Evolutionary conservation across 2,888 invertebrate species (phyloP).

Genomic region (Troilus luridus): DNA sequence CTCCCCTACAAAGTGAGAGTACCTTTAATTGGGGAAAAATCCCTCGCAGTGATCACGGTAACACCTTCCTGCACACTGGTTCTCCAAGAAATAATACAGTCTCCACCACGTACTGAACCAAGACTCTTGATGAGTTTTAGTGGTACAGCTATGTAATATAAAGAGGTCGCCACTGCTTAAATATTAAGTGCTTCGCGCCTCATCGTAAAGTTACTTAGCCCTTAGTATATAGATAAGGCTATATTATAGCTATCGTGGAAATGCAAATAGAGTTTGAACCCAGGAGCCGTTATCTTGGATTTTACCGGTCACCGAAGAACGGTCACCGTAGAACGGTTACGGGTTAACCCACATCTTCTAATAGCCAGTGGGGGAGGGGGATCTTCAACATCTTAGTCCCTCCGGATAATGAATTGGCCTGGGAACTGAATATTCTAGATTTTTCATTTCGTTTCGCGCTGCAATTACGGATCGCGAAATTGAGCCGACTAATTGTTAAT

Average conservation of each 20-base stretch:
- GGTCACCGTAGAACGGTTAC: conserved; percentile 5
- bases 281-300: neutral
- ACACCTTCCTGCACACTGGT: no score
- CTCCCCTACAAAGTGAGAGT: no score
- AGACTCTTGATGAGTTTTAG: no score
- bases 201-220: neutral
- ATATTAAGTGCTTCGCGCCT: neutral
- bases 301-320: neutral
- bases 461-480: neutral
- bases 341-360: neutral
- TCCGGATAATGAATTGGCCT: neutral
- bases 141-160: no score
- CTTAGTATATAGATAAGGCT: neutral
- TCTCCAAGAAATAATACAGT: no score
- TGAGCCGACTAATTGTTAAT: neutral
- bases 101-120: no score
- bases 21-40: no score
- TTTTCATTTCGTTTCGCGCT: neutral
- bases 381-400: neutral
- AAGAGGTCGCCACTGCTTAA: no score
- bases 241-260: neutral
- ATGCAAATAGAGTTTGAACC: neutral
- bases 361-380: neutral
- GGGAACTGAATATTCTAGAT: conserved; percentile 3
- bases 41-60: no score